Conservation (phyloP, 2,888 invertebrate genomes). For the Metallyticus violacea region DNA sequence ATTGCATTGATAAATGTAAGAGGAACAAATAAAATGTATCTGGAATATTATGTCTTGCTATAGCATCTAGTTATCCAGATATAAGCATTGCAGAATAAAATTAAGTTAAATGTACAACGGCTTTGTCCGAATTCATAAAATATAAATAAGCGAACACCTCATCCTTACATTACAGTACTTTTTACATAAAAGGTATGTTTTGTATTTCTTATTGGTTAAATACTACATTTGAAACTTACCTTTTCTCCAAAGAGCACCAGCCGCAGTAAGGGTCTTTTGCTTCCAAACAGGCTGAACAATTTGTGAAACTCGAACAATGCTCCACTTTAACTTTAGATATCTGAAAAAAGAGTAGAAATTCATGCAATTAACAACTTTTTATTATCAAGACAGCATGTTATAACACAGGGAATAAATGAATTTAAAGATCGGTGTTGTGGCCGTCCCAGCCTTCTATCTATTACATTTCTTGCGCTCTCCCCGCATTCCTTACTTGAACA, state of each 20-base stretch:
- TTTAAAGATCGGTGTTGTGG: background rate
- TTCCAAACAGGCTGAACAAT: slow-evolving; percentile 84
- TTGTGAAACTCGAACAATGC: slow-evolving; percentile 79
- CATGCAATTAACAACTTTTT: background rate
- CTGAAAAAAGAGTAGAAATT: slow-evolving; percentile 43
- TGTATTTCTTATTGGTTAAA: too few relatives aligned
- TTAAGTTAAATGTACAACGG: too few relatives aligned
- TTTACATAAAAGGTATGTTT: too few relatives aligned
- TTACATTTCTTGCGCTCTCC: background rate
- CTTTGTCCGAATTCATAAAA: too few relatives aligned
- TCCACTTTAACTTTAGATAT: slow-evolving; percentile 79
- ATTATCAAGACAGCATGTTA: background rate
- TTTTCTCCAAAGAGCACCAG: slow-evolving; percentile 90
- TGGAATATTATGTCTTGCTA: too few relatives aligned
- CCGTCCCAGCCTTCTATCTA: too few relatives aligned
- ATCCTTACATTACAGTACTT: too few relatives aligned
- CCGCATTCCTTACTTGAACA: background rate
- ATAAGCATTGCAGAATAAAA: too few relatives aligned
- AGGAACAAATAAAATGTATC: too few relatives aligned
- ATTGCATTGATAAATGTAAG: too few relatives aligned
- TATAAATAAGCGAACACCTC: too few relatives aligned
- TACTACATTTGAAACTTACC: slow-evolving; percentile 47
- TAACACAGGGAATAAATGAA: background rate
- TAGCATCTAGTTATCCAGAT: too few relatives aligned
- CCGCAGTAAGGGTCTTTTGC: slow-evolving; percentile 93